Evolutionary conservation across 2,888 invertebrate species (phyloP).

Genomic region (Atethmia centrago): DNA sequence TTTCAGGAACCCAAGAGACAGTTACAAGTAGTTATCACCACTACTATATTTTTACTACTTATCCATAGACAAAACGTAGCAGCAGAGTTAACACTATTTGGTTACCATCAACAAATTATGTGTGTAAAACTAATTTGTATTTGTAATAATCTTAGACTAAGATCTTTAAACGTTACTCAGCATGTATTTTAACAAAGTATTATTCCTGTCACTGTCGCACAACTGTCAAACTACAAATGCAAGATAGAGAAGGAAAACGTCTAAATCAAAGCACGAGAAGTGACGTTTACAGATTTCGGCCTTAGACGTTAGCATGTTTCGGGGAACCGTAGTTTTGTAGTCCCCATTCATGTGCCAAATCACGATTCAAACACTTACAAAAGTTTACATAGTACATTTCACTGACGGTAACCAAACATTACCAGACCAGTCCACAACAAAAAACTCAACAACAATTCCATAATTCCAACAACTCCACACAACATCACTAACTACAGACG

Average conservation of each 20-base stretch:
- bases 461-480: slow-evolving; percentile 45
- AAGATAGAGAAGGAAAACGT: background rate
- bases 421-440: background rate
- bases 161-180: background rate
- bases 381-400: background rate
- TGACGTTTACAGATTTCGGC: background rate
- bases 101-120: background rate
- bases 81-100: background rate
- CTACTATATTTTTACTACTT: background rate
- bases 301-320: background rate
- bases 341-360: background rate
- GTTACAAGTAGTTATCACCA: background rate
- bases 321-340: background rate
- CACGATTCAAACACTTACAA: background rate
- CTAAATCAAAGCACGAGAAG: background rate
- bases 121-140: background rate
- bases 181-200: background rate
- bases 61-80: background rate
- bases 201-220: background rate
- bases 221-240: background rate
- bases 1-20: slow-evolving; percentile 27
- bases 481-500: slow-evolving; percentile 69
- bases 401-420: background rate
- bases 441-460: background rate
- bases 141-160: background rate